Percentiles rank a stretch among this genome's conserved stretches.
Evolutionary conservation across 2,888 invertebrate species (phyloP).

Genomic region (Empis livida): DNA sequence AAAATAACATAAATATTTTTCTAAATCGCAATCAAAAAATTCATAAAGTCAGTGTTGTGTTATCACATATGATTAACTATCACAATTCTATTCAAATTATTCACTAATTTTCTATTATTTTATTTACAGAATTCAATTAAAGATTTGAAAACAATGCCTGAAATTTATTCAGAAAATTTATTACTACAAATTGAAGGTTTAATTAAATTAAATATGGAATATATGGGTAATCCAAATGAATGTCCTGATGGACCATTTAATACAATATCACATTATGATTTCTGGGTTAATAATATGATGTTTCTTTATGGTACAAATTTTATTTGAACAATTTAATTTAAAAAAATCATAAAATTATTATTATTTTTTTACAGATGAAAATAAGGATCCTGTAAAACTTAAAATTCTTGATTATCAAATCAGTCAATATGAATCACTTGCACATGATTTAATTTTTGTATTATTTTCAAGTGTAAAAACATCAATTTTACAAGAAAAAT

Average conservation of each 20-base stretch:
- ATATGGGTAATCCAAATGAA: constrained; percentile 16
- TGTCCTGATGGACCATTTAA: constrained; percentile 36
- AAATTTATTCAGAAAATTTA: constrained; percentile 7
- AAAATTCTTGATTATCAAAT: constrained; percentile 49
- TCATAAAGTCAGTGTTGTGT: too few species aligned
- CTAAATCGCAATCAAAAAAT: too few species aligned
- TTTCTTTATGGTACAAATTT: constrained; percentile 32
- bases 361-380: constrained; percentile 15
- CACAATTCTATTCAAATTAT: too few species aligned
- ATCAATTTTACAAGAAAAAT: constrained; percentile 31
- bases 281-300: constrained; percentile 50
- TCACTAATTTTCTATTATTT: too few species aligned
- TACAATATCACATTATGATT: constrained; percentile 43
- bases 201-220: constrained; percentile 14
- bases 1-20: too few species aligned
- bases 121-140: constrained; percentile 3
- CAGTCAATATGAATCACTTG: constrained; percentile 38
- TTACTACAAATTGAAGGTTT: constrained; percentile 17
- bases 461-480: constrained; percentile 40
- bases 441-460: constrained; percentile 43
- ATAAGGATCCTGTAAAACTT: constrained; percentile 34
- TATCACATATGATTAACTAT: too few species aligned
- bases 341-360: background rate
- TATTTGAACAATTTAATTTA: background rate
- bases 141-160: constrained; percentile 11